Evolutionary conservation across 2,888 invertebrate species (phyloP).

Genomic region (Hirtodrosophila histrioides): DNA sequence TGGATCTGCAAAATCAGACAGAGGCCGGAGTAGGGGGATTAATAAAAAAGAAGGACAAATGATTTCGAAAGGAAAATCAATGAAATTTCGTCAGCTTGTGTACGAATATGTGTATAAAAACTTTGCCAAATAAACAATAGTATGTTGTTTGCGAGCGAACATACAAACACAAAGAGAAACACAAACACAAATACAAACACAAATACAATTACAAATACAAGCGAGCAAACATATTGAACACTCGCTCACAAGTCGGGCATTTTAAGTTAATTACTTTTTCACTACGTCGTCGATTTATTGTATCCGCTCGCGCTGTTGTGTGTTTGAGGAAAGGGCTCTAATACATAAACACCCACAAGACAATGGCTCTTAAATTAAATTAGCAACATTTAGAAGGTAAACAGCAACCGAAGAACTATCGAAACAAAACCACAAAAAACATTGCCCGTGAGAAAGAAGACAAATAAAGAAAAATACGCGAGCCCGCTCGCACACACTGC

Average conservation of each 20-base stretch:
- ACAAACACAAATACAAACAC: conserved; percentile 2
- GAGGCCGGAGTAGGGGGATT: background rate
- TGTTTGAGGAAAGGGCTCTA: background rate
- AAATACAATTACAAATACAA: conserved; percentile 6
- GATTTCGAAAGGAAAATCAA: conserved; percentile 46
- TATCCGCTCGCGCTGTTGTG: conserved; percentile 2
- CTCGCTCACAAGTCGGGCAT: conserved; percentile 12
- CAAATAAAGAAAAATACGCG: conserved; percentile 2
- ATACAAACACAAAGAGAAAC: conserved; percentile 2
- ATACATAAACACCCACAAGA: conserved; percentile 5
- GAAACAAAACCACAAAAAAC: conserved; percentile 34
- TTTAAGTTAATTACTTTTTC: conserved; percentile 41
- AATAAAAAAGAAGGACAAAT: conserved; percentile 8
- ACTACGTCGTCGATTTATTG: conserved; percentile 30
- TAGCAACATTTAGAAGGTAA: conserved; percentile 40
- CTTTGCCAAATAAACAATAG: conserved; percentile 9
- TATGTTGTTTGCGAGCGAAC: background rate
- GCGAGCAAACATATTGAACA: conserved; percentile 8
- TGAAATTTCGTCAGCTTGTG: conserved; percentile 38
- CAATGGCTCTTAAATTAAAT: conserved; percentile 53
- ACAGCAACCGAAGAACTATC: conserved; percentile 22
- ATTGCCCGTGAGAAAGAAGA: conserved; percentile 35
- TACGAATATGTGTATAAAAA: conserved; percentile 26
- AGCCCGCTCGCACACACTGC: conserved; percentile 24
- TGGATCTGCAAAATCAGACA: conserved; percentile 80